Percentiles rank a stretch among this genome's conserved stretches.
phyloP scores from a whole-genome alignment of 2,797 vertebrate genomes.

The Channa striata region DNA sequence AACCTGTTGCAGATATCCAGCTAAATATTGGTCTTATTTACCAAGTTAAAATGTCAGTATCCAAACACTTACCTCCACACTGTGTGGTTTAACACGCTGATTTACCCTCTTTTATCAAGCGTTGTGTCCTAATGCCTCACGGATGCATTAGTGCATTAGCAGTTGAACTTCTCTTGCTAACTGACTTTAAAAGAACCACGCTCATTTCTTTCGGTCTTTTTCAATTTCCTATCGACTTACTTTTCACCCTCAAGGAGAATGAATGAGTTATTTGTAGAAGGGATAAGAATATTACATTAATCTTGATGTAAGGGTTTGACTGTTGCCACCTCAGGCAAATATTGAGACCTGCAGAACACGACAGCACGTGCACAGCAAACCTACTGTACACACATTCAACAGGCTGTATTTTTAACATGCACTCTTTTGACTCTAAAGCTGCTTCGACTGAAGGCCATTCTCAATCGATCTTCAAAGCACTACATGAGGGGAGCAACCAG shows the following conservation, averaged over 20 bases:
- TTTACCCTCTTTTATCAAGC: neutral
- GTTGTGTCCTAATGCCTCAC: neutral
- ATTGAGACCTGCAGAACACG: slow-evolving; percentile 41
- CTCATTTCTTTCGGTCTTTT: no score
- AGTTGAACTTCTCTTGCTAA: neutral
- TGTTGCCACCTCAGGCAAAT: slow-evolving; percentile 29
- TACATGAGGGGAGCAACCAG: slow-evolving; percentile 19
- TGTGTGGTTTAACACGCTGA: neutral
- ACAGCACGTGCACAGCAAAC: neutral
- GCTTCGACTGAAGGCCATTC: slow-evolving; percentile 27
- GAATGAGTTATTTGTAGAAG: slow-evolving; percentile 10
- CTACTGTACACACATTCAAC: neutral
- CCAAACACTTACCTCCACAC: neutral
- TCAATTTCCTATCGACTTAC: slow-evolving; percentile 36
- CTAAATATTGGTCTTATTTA: slow-evolving; percentile 69
- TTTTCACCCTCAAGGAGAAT: neutral
- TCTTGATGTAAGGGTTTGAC: slow-evolving; percentile 36
- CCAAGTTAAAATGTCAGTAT: slow-evolving; percentile 57
- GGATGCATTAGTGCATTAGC: neutral
- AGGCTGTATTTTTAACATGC: slow-evolving; percentile 24
- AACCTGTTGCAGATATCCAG: slow-evolving; percentile 44
- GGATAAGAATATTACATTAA: slow-evolving; percentile 32
- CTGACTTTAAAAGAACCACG: no score
- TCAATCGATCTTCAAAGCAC: slow-evolving; percentile 25
- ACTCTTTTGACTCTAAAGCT: slow-evolving; percentile 27